These are phyloP conservation scores for Cacoxenus indagator DNA, from an alignment of 2,888 invertebrate genomes.

Conservation along the genomic window DNA sequence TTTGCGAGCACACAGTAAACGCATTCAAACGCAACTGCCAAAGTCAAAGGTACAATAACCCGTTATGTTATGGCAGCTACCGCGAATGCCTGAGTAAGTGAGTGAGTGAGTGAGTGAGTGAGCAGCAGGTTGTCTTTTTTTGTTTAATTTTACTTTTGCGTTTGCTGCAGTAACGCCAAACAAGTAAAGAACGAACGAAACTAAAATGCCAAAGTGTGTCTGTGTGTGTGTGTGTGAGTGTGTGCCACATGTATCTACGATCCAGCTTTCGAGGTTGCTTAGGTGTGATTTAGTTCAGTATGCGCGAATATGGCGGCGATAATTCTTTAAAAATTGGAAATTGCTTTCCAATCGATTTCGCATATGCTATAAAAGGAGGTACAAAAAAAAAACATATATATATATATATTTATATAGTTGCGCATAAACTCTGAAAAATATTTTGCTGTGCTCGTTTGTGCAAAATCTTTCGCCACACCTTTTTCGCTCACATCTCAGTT, in stretches of 20 bases:
- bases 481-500: not conserved
- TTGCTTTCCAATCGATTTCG: slow-evolving; percentile 71
- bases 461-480: not conserved
- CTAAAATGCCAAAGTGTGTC: not conserved
- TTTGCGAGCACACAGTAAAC: not conserved
- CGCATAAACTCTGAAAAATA: not conserved
- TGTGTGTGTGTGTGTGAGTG: slow-evolving; percentile 29
- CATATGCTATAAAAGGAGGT: slow-evolving; percentile 45
- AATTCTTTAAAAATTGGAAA: slow-evolving; percentile 71
- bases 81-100: slow-evolving; percentile 47
- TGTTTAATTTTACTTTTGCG: not conserved
- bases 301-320: slow-evolving; percentile 71
- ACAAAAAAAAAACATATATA: not conserved
- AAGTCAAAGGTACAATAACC: slow-evolving; percentile 64
- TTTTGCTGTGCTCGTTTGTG: not conserved
- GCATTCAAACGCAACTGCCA: slow-evolving; percentile 39
- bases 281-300: slow-evolving; percentile 70
- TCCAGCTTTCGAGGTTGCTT: slow-evolving; percentile 70
- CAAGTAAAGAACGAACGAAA: not conserved
- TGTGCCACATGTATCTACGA: slow-evolving; percentile 44
- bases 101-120: not conserved
- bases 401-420: slow-evolving; percentile 42
- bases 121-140: not conserved
- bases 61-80: slow-evolving; percentile 21
- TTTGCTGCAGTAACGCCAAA: not conserved